A percentile compares a stretch with the other conserved stretches of the same genome.
Evolutionary conservation across 1,140 invertebrate genomes (phyloP).

Genomic region (Aradophagus sp.): DNA sequence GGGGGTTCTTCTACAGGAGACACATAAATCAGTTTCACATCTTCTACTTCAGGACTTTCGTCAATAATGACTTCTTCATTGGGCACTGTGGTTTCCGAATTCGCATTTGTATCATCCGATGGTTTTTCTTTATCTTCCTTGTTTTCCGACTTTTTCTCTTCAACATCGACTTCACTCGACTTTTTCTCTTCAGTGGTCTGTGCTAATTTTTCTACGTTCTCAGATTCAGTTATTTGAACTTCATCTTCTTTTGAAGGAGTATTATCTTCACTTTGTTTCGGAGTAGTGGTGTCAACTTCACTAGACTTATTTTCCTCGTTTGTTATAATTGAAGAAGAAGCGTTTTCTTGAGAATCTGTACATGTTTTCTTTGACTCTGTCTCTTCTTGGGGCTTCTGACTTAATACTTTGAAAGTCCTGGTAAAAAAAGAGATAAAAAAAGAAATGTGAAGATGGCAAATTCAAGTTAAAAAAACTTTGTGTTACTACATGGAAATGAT

Average conservation of each 20-base stretch:
- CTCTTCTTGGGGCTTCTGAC: no score
- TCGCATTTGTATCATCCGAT: background rate
- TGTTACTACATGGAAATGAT: no score
- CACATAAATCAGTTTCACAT: slow-evolving; percentile 11
- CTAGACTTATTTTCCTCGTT: no score
- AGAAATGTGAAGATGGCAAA: no score
- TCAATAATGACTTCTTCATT: slow-evolving; percentile 54
- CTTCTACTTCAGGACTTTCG: slow-evolving; percentile 44
- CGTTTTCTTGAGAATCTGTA: no score
- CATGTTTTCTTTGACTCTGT: no score
- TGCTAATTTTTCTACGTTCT: background rate
- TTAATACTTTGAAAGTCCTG: no score
- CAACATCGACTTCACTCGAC: slow-evolving; percentile 1
- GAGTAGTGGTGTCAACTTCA: no score
- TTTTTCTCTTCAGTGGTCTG: background rate
- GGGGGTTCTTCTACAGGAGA: slow-evolving; percentile 11
- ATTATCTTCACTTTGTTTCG: no score
- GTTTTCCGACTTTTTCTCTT: background rate
- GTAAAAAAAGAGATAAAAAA: no score
- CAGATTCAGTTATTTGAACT: slow-evolving; percentile 21
- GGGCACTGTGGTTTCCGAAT: slow-evolving; percentile 41
- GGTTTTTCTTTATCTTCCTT: slow-evolving; percentile 1
- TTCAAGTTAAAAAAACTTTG: no score
- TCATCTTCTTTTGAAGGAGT: slow-evolving; percentile 9
- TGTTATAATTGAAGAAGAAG: no score